phyloP scores from a whole-genome alignment of 2,113 vertebrate species.

The Sceloporus undulatus region DNA sequence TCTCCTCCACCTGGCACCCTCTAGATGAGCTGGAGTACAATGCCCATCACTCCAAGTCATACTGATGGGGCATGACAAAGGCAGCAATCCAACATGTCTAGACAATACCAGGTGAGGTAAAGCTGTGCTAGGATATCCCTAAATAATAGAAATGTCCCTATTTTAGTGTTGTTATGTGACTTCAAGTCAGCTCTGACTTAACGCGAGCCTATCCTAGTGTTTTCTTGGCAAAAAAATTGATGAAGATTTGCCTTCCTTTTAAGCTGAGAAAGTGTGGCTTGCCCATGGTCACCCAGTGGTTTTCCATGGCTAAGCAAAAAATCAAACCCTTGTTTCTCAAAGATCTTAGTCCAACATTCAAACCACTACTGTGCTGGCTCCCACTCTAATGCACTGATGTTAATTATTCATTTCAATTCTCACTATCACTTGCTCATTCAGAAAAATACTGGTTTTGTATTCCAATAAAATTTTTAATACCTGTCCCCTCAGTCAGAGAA shows the following conservation, averaged over 20 bases:
- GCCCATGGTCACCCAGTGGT: too few species aligned
- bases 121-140: neutral
- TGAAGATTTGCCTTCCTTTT: too few species aligned
- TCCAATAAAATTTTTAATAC: neutral
- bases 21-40: neutral
- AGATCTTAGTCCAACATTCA: too few species aligned
- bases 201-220: too few species aligned
- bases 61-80: neutral
- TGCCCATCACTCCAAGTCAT: neutral
- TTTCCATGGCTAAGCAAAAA: too few species aligned
- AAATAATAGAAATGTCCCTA: rapidly evolving
- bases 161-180: neutral
- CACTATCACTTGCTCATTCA: rapidly evolving
- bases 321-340: too few species aligned
- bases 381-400: neutral
- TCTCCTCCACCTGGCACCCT: neutral
- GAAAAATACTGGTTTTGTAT: rapidly evolving
- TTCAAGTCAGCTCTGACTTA: too few species aligned
- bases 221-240: too few species aligned
- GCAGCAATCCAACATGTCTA: neutral
- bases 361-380: too few species aligned
- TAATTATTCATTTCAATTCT: rapidly evolving
- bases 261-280: too few species aligned
- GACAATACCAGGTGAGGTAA: neutral
- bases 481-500: neutral